Evolutionary conservation across 1,140 invertebrate species (phyloP).

Genomic region (Eriosoma lanigerum): DNA sequence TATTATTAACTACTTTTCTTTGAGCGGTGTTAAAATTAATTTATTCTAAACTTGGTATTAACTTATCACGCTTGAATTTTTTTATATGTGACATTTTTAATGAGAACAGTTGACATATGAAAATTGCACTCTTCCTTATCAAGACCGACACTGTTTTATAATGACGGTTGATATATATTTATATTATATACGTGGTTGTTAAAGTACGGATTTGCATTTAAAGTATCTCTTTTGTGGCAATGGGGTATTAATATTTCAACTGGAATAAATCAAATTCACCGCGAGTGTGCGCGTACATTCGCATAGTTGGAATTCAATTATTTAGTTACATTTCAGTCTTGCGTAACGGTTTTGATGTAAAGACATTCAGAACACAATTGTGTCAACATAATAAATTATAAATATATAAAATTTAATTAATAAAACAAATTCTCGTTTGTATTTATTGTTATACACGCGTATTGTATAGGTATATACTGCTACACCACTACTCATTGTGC

Average conservation of each 20-base stretch:
- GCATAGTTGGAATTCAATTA: conserved; percentile 21
- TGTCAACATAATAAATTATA: background rate
- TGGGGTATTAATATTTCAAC: conserved; percentile 15
- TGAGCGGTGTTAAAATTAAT: too few species aligned
- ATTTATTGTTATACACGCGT: conserved; percentile 14
- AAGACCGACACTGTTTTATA: conserved; percentile 11
- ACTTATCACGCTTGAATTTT: background rate
- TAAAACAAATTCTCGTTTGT: conserved; percentile 29
- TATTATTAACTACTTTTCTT: too few species aligned
- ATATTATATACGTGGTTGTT: background rate
- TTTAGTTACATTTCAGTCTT: conserved; percentile 8
- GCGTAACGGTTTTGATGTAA: conserved; percentile 24
- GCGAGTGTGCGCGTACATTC: too few species aligned
- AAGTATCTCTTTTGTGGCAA: conserved; percentile 1
- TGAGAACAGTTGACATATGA: background rate
- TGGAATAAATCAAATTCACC: conserved; percentile 21
- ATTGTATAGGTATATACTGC: background rate
- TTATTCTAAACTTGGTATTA: too few species aligned
- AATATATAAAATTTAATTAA: conserved; percentile 28
- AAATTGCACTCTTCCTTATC: background rate
- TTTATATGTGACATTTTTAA: background rate
- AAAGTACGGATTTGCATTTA: conserved; percentile 23
- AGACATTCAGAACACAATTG: conserved; percentile 25
- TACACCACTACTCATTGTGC: conserved; percentile 3
- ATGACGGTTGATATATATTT: background rate